Base-by-base conservation (phyloP, 2,113 vertebrate species). In the Amia ocellicauda region DNA sequence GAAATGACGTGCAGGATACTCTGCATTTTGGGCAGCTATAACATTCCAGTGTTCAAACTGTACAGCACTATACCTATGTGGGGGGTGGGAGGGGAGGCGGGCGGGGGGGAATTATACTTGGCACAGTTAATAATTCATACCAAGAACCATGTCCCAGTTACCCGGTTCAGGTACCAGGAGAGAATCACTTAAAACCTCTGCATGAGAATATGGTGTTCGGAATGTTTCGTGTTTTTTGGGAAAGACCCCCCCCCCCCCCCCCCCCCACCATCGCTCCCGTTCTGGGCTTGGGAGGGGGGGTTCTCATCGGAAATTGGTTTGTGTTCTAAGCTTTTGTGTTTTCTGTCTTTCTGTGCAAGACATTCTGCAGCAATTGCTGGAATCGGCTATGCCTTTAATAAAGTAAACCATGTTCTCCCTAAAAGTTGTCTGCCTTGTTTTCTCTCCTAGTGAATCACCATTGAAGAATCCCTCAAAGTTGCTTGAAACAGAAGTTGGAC, bases 381-480 rank as follows among this genome's bases (percentile, higher is more conserved):
- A 91, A 89, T 92, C 91, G 89, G 89, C 89, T 92, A 91, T 91
- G 90, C 91, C 91, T 92, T 95, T 93, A 91, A 96, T 84, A 86
- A 87, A 68, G 88, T 91, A 86, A 85, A 91, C 87, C 78, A 86
- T 88, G 90, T 96, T 93, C 90, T 93, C 89, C 87, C 84, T 84
- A 88, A 73, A 73, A 75, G 14, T 54, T 75, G n/a, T 65, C 66
- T 78, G 60, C 76, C 71, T 83, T 7, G 20, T 17, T 0, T 71
- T 81, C 29, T 63, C 26, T 36, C 31, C 31, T 36, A 36, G 11
- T 36, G 31, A 11, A 36, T 36, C 5, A 36, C n/a, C n/a, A n/a
- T n/a, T n/a, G n/a, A n/a, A n/a, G n/a, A n/a, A n/a, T n/a, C n/a
- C n/a, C n/a, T n/a, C n/a, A n/a, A n/a, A n/a, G n/a, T n/a, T n/a